phyloP scores from a whole-genome alignment of 2,797 vertebrate genomes.

The Sebastes trivittatus region DNA sequence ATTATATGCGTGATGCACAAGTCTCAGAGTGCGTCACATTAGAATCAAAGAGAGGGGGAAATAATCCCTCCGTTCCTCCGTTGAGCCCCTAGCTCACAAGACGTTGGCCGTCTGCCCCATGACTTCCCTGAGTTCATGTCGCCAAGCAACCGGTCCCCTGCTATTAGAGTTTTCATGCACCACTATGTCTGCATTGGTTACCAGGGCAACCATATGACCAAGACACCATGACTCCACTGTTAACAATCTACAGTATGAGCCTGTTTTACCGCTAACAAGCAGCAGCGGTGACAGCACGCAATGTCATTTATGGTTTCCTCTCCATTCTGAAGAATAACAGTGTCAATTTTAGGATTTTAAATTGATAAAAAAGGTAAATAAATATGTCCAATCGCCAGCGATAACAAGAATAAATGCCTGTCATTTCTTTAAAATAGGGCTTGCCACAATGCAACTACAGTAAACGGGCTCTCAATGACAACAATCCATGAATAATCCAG shows the following conservation, averaged over 20 bases:
- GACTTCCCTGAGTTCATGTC: conserved; percentile 84
- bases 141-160: conserved; percentile 88
- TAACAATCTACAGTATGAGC: conserved; percentile 62
- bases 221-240: conserved; percentile 80
- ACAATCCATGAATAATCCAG: conserved; percentile 51
- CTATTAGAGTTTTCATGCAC: conserved; percentile 88
- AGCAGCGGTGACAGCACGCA: background rate
- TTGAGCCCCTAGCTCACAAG: conserved; percentile 67
- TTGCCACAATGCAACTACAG: conserved; percentile 11
- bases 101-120: conserved; percentile 83
- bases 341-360: background rate
- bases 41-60: background rate
- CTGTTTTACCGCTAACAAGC: conserved; percentile 2
- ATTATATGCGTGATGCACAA: background rate
- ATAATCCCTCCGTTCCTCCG: conserved; percentile 36
- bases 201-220: conserved; percentile 87
- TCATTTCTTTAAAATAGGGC: conserved; percentile 38
- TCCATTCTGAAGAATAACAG: background rate
- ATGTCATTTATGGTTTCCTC: background rate
- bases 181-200: conserved; percentile 86
- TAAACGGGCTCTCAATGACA: conserved; percentile 41
- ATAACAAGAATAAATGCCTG: background rate
- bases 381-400: background rate
- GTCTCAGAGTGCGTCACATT: conserved; percentile 13
- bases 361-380: background rate